Base-by-base conservation (phyloP, 2,113 vertebrate genomes). In the Cromileptes altivelis region DNA sequence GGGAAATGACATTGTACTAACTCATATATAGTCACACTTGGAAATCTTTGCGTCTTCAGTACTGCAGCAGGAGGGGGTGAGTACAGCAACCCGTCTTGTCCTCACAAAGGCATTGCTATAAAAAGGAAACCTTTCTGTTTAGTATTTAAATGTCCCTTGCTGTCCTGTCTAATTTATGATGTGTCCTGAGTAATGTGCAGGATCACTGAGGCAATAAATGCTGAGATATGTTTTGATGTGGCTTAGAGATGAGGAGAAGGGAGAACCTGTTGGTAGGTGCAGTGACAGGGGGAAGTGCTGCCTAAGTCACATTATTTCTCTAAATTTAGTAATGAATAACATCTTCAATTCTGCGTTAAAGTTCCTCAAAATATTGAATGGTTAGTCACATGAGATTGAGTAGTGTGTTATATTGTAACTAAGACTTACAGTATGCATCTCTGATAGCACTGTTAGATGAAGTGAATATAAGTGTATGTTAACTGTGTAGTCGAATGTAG, bases 51-150 rank as follows among this genome's bases (percentile, higher is more conserved):
- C 12, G 30, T 33, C 64, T 45, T 12, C 9, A 45, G 17, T 27
- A 2, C 33, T 55, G 25, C 57, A 75, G 75, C 30, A 30, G 60
- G 30, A 11, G 1, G 27, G 70, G 49, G 84, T 79, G 50, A 78
- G 76, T 79, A 61, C 27, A 68, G 42, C 49, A 73, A 2, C 45
- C 27, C 3, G 19, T n/a, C 40, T 23, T 15, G 42, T 65, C 11
- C 3, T 47, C 14, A 17, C 13, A 65, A 42, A 25, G 33, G 27
- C 19, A 61, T 55, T 58, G 64, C 30, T 1, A 40, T 50, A 8
- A 9, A 70, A 23, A 23, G 27, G 27, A 70, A 23, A 68, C 2
- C 18, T n/a, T 52, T 53, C 19, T 40, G n/a, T 13, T 53, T n/a
- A 37, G 13, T 70, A 30, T 55, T 70, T 37, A 23, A 37, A 55